phyloP scores from a whole-genome alignment of 2,797 vertebrate genomes.

The Microtus agrestis region DNA sequence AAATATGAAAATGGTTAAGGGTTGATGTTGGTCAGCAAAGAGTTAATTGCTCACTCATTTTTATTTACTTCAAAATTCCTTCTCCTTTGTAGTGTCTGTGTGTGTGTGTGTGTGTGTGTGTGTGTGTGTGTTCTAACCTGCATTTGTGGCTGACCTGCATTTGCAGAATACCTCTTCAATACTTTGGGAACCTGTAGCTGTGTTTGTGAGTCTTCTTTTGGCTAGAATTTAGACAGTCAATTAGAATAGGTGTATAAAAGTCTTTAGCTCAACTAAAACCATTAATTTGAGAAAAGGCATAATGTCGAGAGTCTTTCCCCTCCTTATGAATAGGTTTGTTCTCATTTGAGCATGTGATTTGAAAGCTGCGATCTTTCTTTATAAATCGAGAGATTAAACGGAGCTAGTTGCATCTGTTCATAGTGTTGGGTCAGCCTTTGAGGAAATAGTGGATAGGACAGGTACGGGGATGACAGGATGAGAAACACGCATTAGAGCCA shows the following conservation, averaged over 20 bases:
- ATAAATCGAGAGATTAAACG: conserved; percentile 17
- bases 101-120: background rate
- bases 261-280: conserved; percentile 6
- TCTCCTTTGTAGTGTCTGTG: background rate
- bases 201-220: background rate
- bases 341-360: background rate
- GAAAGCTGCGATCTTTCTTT: background rate
- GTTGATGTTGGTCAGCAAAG: background rate
- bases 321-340: background rate
- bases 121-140: background rate
- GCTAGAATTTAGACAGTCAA: background rate
- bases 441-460: background rate
- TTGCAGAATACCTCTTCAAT: background rate
- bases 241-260: background rate
- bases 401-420: background rate
- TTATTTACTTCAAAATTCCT: background rate
- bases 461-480: background rate
- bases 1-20: background rate
- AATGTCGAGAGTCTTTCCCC: background rate
- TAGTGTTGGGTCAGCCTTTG: background rate
- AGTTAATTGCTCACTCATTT: background rate
- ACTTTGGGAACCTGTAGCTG: background rate
- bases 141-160: background rate
- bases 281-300: conserved; percentile 3
- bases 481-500: background rate